These are phyloP conservation scores for Choristoneura fumiferana DNA, from an alignment of 1,140 invertebrate genomes.

Conservation along the genomic window DNA sequence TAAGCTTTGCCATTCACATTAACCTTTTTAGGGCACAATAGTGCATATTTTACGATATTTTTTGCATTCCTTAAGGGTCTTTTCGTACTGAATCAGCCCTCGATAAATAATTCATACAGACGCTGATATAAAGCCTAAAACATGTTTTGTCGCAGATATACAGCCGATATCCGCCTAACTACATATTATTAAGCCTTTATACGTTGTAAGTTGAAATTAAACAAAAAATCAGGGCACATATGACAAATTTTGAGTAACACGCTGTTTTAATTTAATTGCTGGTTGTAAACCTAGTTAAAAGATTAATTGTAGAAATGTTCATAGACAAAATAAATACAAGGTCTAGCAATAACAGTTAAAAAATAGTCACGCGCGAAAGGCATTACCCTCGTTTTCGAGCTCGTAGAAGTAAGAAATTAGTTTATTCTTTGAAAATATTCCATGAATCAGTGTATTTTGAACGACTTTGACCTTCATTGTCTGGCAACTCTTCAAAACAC, in stretches of 20 bases:
- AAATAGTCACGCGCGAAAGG: slow-evolving; percentile 13
- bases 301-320: slow-evolving; percentile 10
- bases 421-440: too few relatives aligned
- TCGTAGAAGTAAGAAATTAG: neutral
- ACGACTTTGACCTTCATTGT: too few relatives aligned
- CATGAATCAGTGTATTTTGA: too few relatives aligned
- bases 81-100: slow-evolving; percentile 16
- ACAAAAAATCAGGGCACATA: slow-evolving; percentile 38
- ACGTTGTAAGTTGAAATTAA: slow-evolving; percentile 37
- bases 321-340: slow-evolving; percentile 13
- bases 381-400: slow-evolving; percentile 7
- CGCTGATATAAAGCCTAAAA: slow-evolving; percentile 25
- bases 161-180: slow-evolving; percentile 27
- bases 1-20: slow-evolving; percentile 29
- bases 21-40: slow-evolving; percentile 61
- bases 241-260: slow-evolving; percentile 29
- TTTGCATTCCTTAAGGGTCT: slow-evolving; percentile 29
- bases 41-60: slow-evolving; percentile 33
- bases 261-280: slow-evolving; percentile 9
- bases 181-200: slow-evolving; percentile 38
- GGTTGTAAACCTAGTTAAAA: slow-evolving; percentile 13
- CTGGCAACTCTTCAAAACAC: too few relatives aligned
- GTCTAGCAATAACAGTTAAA: slow-evolving; percentile 10
- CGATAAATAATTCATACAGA: slow-evolving; percentile 48
- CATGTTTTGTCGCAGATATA: slow-evolving; percentile 35